Conservation (phyloP, 2,113 vertebrate genomes). For the Misgurnus mizolepis region DNA sequence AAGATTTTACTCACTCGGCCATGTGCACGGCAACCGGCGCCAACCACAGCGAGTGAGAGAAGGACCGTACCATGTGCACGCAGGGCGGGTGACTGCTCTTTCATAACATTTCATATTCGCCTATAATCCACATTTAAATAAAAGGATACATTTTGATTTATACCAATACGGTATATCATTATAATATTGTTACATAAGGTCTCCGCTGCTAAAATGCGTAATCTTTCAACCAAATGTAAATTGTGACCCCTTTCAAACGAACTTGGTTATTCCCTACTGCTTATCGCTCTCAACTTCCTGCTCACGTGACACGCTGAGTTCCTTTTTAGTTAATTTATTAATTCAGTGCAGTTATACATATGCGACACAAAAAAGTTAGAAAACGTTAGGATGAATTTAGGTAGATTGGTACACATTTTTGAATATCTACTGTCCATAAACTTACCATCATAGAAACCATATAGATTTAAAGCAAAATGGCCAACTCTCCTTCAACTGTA, state of each 20-base stretch:
- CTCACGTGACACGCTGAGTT: slow-evolving; percentile 7
- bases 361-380: no score
- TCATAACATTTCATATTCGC: not conserved
- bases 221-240: not conserved
- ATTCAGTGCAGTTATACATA: no score
- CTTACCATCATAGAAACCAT: no score
- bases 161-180: not conserved
- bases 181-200: rapidly evolving
- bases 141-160: not conserved
- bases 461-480: no score
- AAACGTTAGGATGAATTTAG: no score
- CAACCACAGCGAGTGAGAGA: slow-evolving; percentile 52
- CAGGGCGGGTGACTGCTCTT: not conserved
- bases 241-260: not conserved
- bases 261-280: slow-evolving; percentile 39
- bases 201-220: not conserved
- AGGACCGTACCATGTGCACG: slow-evolving; percentile 43
- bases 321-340: no score
- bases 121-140: not conserved
- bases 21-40: slow-evolving; percentile 57
- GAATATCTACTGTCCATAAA: no score
- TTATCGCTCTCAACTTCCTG: slow-evolving; percentile 25
- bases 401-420: no score
- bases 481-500: no score
- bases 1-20: slow-evolving; percentile 51